A percentile compares a stretch with the other conserved stretches of the same genome.
These are phyloP conservation scores for Actinemys pallida DNA, from an alignment of 2,113 vertebrate genomes.

Conservation along the genomic window DNA sequence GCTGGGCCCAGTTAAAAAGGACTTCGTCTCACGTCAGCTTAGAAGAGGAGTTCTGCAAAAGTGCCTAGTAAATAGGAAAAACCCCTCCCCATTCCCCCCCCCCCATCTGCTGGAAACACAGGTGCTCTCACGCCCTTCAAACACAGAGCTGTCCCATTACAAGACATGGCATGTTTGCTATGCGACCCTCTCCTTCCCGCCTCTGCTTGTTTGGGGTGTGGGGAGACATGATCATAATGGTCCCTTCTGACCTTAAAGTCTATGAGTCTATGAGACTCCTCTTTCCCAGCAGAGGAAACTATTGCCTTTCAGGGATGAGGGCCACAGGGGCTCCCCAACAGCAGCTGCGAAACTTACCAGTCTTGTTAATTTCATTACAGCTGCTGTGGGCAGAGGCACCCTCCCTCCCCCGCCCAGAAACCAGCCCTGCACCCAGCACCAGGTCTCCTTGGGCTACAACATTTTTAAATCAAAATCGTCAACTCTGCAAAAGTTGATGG, in stretches of 20 bases:
- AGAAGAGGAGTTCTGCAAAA: not conserved
- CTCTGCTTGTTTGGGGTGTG: not conserved
- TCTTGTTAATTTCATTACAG: not conserved
- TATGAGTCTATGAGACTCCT: no score
- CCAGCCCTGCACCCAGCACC: not conserved
- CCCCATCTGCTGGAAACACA: not conserved
- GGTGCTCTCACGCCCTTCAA: not conserved
- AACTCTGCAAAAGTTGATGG: not conserved
- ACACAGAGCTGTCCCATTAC: not conserved
- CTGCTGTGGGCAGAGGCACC: not conserved
- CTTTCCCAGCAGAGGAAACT: no score
- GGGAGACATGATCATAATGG: no score
- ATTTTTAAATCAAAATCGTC: not conserved
- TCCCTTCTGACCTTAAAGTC: no score
- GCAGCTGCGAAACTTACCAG: not conserved
- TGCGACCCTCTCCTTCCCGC: not conserved
- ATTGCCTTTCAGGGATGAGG: not conserved
- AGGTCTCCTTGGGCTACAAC: not conserved
- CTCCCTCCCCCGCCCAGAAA: not conserved
- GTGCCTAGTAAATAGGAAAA: not conserved
- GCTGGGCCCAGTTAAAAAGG: not conserved
- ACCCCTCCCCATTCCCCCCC: no score
- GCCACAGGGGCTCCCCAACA: not conserved
- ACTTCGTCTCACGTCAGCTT: not conserved
- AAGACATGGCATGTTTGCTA: not conserved